Base-by-base conservation (phyloP, 1,140 invertebrate genomes). In the Halyomorpha halys region DNA sequence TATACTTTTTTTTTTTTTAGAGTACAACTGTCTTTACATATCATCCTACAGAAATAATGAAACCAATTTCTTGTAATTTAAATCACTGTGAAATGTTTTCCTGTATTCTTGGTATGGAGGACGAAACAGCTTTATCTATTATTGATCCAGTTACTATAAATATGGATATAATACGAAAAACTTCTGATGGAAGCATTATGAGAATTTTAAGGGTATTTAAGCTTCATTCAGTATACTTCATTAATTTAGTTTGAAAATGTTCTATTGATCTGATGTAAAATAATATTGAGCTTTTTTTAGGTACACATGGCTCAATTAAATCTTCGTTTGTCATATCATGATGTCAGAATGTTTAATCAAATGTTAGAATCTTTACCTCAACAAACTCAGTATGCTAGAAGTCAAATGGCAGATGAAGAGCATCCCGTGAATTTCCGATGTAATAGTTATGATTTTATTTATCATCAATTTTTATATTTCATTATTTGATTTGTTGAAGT, bases 111-210 rank as follows among this genome's bases (percentile, higher is more conserved):
- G 91, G 90, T 9, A 81, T 87, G 67, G 93, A 97, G 77, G 89
- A 96, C 64, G 92, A 96, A 72, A 97, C 93, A 0, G 92, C 94
- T 1, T 77, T 97, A 6, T 94, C 93, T n/a, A 97, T 98, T 68
- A 89, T 97, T 54, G 94, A 97, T 76, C 94, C 94, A 0, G 87
- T 91, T 51, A 90, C 86, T 8, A 76, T 94, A 16, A 89, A 84
- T 71, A 79, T 89, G 30, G 86, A 89, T 65, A 70, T 89, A 1
- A 79, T 78, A 13, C 71, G 69, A 13, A 67, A 70, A 44, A 63
- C 72, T 54, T 61, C 56, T 3, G 45, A 68, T 66, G 68, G 71
- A 61, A 68, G 70, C n/a, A 68, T 68, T 11, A 56, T 67, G 14
- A 68, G 68, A 62, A 66, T 69, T 18, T 39, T 68, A 44, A 67